phyloP scores from a whole-genome alignment of 2,888 invertebrate genomes.

The Melieria picta region DNA sequence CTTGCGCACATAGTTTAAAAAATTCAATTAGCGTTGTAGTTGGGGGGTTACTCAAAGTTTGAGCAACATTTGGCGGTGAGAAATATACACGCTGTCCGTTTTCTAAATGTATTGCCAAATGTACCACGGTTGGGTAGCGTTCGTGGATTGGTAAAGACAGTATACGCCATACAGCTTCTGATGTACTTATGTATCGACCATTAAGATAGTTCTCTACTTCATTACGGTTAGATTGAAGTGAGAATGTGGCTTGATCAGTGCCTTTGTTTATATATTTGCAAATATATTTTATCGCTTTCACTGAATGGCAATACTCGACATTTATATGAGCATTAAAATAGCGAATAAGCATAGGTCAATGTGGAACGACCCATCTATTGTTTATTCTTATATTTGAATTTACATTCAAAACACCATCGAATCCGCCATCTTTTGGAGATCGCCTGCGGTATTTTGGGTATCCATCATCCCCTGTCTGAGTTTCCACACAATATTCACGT shows the following conservation, averaged over 20 bases:
- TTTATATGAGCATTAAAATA: constrained; percentile 18
- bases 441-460: too few relatives aligned
- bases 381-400: neutral
- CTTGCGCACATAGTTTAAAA: too few relatives aligned
- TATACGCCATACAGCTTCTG: constrained; percentile 1
- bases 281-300: constrained; percentile 20
- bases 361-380: constrained; percentile 20
- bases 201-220: constrained; percentile 22
- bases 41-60: too few relatives aligned
- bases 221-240: neutral
- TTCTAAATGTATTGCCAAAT: too few relatives aligned
- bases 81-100: too few relatives aligned
- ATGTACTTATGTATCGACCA: neutral
- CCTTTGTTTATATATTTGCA: constrained; percentile 30
- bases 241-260: constrained; percentile 14
- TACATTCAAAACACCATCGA: too few relatives aligned
- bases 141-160: neutral
- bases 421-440: too few relatives aligned
- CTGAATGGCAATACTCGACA: constrained; percentile 17
- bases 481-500: too few relatives aligned
- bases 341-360: constrained; percentile 12
- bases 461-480: too few relatives aligned
- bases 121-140: neutral
- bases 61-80: too few relatives aligned
- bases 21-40: too few relatives aligned